phyloP scores from a whole-genome alignment of 2,888 invertebrate genomes.

The Ctena decussata region DNA sequence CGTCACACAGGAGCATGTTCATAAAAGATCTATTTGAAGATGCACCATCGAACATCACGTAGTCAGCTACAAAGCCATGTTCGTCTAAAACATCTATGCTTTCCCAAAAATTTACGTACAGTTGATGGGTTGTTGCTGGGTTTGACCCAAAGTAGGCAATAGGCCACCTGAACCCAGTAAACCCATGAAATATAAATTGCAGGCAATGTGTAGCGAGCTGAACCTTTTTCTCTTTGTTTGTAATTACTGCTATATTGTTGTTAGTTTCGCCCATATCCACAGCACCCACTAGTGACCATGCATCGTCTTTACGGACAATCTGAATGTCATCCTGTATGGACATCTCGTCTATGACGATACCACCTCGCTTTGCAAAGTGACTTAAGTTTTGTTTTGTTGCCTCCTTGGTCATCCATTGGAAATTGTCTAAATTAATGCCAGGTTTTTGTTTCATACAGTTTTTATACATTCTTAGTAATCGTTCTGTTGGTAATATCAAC shows the following conservation, averaged over 20 bases:
- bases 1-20: slow-evolving; percentile 35
- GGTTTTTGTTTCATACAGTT: slow-evolving; percentile 33
- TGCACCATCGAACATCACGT: slow-evolving; percentile 62
- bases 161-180: slow-evolving; percentile 47
- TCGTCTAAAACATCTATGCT: slow-evolving; percentile 55
- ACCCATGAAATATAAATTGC: slow-evolving; percentile 19
- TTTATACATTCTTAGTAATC: slow-evolving; percentile 15
- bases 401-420: slow-evolving; percentile 54
- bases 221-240: neutral
- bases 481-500: slow-evolving; percentile 3
- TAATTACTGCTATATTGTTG: neutral
- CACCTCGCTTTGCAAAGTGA: slow-evolving; percentile 43
- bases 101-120: slow-evolving; percentile 44
- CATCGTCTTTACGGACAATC: slow-evolving; percentile 24
- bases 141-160: slow-evolving; percentile 37
- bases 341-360: slow-evolving; percentile 61
- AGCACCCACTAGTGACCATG: neutral
- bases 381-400: slow-evolving; percentile 17
- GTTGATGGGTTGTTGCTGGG: slow-evolving; percentile 18
- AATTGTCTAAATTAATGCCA: neutral
- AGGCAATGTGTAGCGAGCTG: neutral
- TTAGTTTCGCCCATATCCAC: slow-evolving; percentile 14
- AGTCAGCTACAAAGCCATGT: slow-evolving; percentile 50
- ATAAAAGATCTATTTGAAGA: slow-evolving; percentile 51
- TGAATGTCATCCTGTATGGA: slow-evolving; percentile 52